Conservation (phyloP, 2,797 vertebrate species). For the Molothrus aeneus region DNA sequence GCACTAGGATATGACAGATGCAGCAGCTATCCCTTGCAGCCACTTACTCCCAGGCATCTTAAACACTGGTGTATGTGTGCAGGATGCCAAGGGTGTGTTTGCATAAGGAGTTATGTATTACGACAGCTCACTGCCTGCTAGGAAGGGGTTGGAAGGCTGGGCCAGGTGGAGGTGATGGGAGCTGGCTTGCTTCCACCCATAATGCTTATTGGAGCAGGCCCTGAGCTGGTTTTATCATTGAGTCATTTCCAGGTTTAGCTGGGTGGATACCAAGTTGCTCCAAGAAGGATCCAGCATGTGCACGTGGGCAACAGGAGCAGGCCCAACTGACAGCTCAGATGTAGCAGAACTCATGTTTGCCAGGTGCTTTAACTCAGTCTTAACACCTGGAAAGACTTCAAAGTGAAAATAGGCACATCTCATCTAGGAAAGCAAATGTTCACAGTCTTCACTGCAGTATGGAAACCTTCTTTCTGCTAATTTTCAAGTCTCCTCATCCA, state of each 20-base stretch:
- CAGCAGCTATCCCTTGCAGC: neutral
- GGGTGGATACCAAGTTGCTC: neutral
- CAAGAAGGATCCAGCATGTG: neutral
- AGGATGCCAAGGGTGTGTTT: constrained; percentile 6
- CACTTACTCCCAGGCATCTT: neutral
- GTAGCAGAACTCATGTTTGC: neutral
- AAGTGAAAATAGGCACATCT: neutral
- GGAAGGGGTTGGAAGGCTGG: neutral
- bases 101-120: neutral
- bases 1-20: neutral
- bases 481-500: neutral
- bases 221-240: neutral
- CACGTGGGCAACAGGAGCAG: neutral
- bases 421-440: neutral
- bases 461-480: neutral
- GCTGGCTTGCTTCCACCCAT: neutral
- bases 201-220: neutral
- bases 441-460: neutral
- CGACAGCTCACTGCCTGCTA: constrained; percentile 10
- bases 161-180: constrained; percentile 43
- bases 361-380: neutral
- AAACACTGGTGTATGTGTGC: neutral
- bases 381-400: neutral
- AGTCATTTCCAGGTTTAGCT: constrained; percentile 26
- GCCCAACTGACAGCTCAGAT: neutral